Evolutionary conservation across 2,888 invertebrate species (phyloP).

Genomic region (Parochlus steinenii): DNA sequence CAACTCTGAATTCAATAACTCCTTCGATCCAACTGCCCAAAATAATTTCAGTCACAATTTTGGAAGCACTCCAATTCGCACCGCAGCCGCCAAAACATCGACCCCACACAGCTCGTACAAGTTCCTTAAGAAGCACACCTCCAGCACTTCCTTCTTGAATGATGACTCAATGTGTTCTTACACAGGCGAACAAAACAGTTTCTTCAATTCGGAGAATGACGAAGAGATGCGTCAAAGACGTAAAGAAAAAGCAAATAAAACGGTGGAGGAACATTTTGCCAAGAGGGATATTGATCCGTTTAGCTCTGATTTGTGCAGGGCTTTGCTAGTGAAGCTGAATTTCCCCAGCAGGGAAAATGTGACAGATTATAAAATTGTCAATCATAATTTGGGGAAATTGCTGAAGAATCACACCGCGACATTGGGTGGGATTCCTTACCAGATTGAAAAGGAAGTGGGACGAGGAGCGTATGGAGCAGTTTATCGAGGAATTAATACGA

Average conservation of each 20-base stretch:
- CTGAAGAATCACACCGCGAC: slow-evolving; percentile 34
- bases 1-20: too few relatives aligned
- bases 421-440: slow-evolving; percentile 40
- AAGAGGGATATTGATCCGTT: slow-evolving; percentile 59
- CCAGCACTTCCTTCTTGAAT: slow-evolving; percentile 15
- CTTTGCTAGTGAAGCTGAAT: slow-evolving; percentile 52
- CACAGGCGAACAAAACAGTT: slow-evolving; percentile 26
- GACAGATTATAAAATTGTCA: slow-evolving; percentile 39
- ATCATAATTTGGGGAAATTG: slow-evolving; percentile 41
- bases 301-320: slow-evolving; percentile 49
- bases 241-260: slow-evolving; percentile 24
- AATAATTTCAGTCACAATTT: too few relatives aligned
- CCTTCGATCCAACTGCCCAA: too few relatives aligned
- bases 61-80: not conserved
- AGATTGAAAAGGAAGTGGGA: slow-evolving; percentile 60
- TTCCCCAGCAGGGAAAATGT: slow-evolving; percentile 49
- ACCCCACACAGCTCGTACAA: slow-evolving; percentile 20
- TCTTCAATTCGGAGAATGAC: slow-evolving; percentile 28
- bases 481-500: slow-evolving; percentile 35
- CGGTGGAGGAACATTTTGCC: slow-evolving; percentile 25
- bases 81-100: slow-evolving; percentile 23
- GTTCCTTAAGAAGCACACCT: slow-evolving; percentile 8
- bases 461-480: slow-evolving; percentile 80
- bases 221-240: slow-evolving; percentile 26
- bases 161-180: slow-evolving; percentile 27